Evolutionary conservation across 2,797 vertebrate species (phyloP).

Genomic region (Sebastes elongatus): DNA sequence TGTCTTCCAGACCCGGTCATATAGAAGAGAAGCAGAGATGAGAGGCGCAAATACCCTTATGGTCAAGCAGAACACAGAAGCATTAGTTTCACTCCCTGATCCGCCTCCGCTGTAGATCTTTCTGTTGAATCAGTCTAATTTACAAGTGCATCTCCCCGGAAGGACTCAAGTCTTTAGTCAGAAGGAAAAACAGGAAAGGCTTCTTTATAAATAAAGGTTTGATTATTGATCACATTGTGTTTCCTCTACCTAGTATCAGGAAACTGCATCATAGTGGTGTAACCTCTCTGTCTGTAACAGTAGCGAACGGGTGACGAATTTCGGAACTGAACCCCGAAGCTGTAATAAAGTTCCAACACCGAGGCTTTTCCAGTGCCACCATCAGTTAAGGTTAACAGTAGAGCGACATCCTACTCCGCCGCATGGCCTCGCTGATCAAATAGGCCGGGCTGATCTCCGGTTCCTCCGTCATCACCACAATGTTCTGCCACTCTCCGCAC

Average conservation of each 20-base stretch:
- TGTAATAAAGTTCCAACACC: constrained; percentile 8
- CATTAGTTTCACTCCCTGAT: neutral
- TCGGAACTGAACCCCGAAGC: constrained; percentile 1
- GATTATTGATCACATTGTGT: constrained; percentile 38
- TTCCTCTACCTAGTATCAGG: neutral
- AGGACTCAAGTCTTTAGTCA: constrained; percentile 23
- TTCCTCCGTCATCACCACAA: constrained; percentile 96
- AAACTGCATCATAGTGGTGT: constrained; percentile 14
- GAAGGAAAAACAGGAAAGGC: constrained; percentile 6
- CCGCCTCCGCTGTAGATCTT: constrained; percentile 1
- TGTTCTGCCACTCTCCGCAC: constrained; percentile 97
- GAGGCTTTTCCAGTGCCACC: neutral
- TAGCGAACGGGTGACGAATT: constrained; percentile 8
- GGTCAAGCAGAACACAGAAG: constrained; percentile 2
- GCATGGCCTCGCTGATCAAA: constrained; percentile 98
- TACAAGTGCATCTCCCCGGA: constrained; percentile 13
- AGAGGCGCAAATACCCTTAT: constrained; percentile 14
- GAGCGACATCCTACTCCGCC: constrained; percentile 95
- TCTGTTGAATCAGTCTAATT: constrained; percentile 20
- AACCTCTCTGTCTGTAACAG: constrained; percentile 45
- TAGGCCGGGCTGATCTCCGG: constrained; percentile 96
- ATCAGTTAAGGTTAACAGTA: constrained; percentile 86
- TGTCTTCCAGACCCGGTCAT: constrained; percentile 35
- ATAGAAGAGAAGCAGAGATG: constrained; percentile 15
- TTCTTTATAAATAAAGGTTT: constrained; percentile 59